A percentile compares a stretch with the other conserved stretches of the same genome.
These are phyloP conservation scores for Podotricha telesiphe DNA, from an alignment of 2,888 invertebrate species.

Conservation along the genomic window DNA sequence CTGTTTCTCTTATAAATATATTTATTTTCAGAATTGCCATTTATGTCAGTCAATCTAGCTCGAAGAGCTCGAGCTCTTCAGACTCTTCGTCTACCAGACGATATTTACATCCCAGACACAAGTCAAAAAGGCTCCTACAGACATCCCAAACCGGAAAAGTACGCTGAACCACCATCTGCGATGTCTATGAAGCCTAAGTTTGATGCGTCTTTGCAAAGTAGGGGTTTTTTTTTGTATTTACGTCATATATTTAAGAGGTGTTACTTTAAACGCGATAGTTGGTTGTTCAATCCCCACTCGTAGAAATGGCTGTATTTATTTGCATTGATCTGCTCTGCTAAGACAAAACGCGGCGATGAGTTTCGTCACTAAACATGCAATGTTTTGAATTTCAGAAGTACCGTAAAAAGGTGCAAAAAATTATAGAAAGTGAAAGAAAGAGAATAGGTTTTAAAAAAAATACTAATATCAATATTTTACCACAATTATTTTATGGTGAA, in stretches of 20 bases:
- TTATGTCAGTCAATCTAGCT: slow-evolving; percentile 74
- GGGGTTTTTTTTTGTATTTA: slow-evolving; percentile 41
- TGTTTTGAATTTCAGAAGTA: too few relatives aligned
- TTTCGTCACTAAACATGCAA: too few relatives aligned
- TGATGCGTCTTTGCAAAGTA: slow-evolving; percentile 64
- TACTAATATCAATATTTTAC: too few relatives aligned
- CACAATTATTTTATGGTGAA: too few relatives aligned
- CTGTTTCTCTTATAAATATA: not conserved
- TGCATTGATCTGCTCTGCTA: too few relatives aligned
- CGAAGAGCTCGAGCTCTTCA: slow-evolving; percentile 74
- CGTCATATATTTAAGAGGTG: not conserved
- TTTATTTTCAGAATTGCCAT: slow-evolving; percentile 65
- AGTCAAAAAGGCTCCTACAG: slow-evolving; percentile 66
- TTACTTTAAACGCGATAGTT: not conserved
- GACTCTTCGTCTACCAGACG: slow-evolving; percentile 71
- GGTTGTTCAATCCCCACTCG: too few relatives aligned
- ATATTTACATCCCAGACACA: slow-evolving; percentile 70
- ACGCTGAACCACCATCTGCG: slow-evolving; percentile 59
- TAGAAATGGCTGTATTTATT: too few relatives aligned
- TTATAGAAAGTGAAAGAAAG: too few relatives aligned
- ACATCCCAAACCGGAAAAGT: slow-evolving; percentile 64
- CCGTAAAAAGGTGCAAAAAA: too few relatives aligned
- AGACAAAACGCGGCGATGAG: too few relatives aligned
- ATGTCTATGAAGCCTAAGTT: slow-evolving; percentile 68
- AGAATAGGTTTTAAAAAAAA: too few relatives aligned